These are phyloP conservation scores for Himantopus leucocephalus DNA, from an alignment of 2,113 vertebrate genomes.

Conservation along the genomic window DNA sequence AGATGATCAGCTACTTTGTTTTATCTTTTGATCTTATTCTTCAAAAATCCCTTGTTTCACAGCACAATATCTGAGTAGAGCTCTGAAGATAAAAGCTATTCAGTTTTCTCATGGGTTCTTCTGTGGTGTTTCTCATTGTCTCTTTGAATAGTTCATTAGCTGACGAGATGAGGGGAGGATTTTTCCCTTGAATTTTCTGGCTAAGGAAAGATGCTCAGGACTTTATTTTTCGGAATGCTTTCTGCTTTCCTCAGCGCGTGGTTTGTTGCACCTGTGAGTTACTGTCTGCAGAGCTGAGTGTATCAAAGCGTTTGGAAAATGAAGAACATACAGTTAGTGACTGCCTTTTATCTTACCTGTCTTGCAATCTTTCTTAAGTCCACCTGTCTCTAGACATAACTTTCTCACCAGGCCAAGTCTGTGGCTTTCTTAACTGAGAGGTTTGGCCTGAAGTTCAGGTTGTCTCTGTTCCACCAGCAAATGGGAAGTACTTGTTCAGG, in stretches of 20 bases:
- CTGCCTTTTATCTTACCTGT: not conserved
- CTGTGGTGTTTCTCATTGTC: not conserved
- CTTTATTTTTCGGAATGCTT: not conserved
- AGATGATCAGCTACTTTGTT: not conserved
- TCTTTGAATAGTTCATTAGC: not conserved
- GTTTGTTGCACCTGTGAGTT: not conserved
- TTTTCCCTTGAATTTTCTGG: not conserved
- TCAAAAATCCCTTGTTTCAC: not conserved
- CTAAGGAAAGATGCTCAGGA: not conserved
- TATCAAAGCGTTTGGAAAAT: not conserved
- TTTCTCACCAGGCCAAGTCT: not conserved
- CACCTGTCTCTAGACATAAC: not conserved
- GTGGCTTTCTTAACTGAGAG: not conserved
- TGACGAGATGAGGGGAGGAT: not conserved
- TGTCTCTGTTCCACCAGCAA: not conserved
- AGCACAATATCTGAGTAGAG: not conserved
- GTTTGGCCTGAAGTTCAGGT: not conserved
- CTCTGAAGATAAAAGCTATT: not conserved
- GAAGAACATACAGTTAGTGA: not conserved
- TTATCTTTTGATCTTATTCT: not conserved
- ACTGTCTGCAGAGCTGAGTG: not conserved
- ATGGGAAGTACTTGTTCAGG: not conserved
- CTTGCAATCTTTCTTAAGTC: not conserved
- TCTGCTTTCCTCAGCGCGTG: not conserved
- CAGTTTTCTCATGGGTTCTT: not conserved